Base-by-base conservation (phyloP, 1,140 invertebrate genomes). In the Pseudachorutes palmiensis region DNA sequence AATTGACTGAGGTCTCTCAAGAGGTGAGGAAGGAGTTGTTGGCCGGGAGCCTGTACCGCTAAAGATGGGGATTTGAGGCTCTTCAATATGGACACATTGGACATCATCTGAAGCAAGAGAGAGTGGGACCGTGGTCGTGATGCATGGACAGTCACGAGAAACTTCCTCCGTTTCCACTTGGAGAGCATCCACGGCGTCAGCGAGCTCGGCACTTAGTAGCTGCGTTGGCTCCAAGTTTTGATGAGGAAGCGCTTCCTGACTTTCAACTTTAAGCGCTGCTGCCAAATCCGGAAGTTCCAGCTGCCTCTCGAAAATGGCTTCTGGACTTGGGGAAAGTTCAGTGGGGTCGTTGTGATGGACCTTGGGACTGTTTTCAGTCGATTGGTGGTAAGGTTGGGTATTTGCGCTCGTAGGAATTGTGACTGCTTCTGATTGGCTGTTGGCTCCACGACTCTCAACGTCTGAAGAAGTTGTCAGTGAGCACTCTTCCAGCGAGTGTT, bases 1-100 rank as follows among this genome's bases (percentile, higher is more conserved):
- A 57, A 74, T 71, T 66, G 70, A 72, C 57, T 68, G 64, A 19
- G 72, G 72, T 68, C 72, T 48, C 41, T 69, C 66, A 3, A 28
- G 31, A 45, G 51, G 31, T 33, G 64, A 55, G 48, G 30, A 16
- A 59, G 64, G 26, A 62, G 24, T 29, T 61, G 30, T 31, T 26
- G 19, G 19, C 16, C 41, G 24, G 51, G 51, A 5, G 9, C 12
- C 24, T 22, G 5, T 24, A 5, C 51, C 51, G 5, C 24, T 3
- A 24, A 55, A 9, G 51, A 19, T 5, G 24, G 51, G 9, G 51
- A 55, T 3, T 5, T 5, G 3, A 22, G 51, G 51, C 24, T 26
- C 51, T 55, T 55, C 5, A 24, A 55, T 55, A 16, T 14, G 5
- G 24, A 55, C 12, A 22, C 24, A 16, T 3, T 16, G 14, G 12